These are phyloP conservation scores for Halictus rubicundus DNA, from an alignment of 1,140 invertebrate species.

Conservation along the genomic window DNA sequence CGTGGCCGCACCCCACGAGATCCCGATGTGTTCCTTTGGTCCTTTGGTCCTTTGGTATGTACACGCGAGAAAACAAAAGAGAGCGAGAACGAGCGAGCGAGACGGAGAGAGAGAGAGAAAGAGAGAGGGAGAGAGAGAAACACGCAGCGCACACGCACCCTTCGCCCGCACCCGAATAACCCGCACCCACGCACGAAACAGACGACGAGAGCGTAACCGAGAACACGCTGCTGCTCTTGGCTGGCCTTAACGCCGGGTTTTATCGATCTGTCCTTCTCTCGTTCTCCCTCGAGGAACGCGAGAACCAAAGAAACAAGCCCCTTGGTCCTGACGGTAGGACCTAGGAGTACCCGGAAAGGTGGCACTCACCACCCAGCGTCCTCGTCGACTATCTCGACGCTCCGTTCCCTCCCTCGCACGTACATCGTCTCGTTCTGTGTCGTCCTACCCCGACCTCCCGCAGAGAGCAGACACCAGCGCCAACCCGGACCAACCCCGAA, in stretches of 20 bases:
- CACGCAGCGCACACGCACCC: too few species aligned
- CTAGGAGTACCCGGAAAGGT: constrained; percentile 44
- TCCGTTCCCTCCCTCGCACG: constrained; percentile 41
- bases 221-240: constrained; percentile 40
- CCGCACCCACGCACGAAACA: neutral
- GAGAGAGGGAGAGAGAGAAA: too few species aligned
- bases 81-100: too few species aligned
- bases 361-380: constrained; percentile 54
- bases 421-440: constrained; percentile 44
- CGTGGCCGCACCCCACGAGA: constrained; percentile 67
- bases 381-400: constrained; percentile 58
- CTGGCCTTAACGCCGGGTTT: constrained; percentile 42
- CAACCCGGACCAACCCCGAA: neutral
- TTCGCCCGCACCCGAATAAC: too few species aligned
- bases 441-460: constrained; percentile 32
- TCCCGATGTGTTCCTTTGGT: neutral
- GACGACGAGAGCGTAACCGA: neutral
- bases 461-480: constrained; percentile 2
- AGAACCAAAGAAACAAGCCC: constrained; percentile 6
- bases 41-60: too few species aligned
- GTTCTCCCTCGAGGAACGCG: constrained; percentile 28
- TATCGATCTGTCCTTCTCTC: constrained; percentile 66
- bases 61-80: constrained; percentile 1
- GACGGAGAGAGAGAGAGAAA: too few species aligned
- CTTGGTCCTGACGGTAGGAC: constrained; percentile 28